Base-by-base conservation (phyloP, 1,140 invertebrate species). In the Drosophila lini region DNA sequence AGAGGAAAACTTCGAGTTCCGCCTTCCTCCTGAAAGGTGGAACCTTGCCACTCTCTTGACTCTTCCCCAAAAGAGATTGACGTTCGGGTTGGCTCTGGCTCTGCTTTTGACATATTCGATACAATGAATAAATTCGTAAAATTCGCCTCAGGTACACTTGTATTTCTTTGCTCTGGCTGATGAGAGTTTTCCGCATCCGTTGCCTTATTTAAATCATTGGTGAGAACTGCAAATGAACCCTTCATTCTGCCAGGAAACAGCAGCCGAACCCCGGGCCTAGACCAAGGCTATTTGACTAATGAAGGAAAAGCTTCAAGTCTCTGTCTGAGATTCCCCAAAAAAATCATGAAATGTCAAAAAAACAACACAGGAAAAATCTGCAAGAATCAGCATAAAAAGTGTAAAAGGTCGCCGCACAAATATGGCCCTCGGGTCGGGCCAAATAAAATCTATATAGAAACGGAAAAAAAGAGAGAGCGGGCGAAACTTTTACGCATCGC, bases 401-500 rank as follows among this genome's bases (percentile, higher is more conserved):
- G 65, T 70, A 83, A 73, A 71, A 82, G 75, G 65, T 70, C 61
- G 55, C 48, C 42, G 58, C 32, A 74, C 53, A 85, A 78, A 84
- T 60, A 59, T 59, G 56, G 69, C 64, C 64, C 65, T 70, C 44
- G 69, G 62, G 61, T 68, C 42, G 47, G 53, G 65, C 50, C 45
- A 57, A 78, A 65, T 28, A 60, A 77, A 83, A 64, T 83, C 76
- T 71, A 67, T 68, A 73, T 56, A 69, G n/a, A 9, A 6, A 7
- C 11, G 7, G 13, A 70, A 65, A 68, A 45, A 50, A 48, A 22
- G 28, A 42, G 52, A 58, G 47, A 25, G 36, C 32, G 13, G 65
- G 36, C 34, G 19, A 81, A 85, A 81, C 78, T 81, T 85, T 85
- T 81, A 85, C 78, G 69, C 81, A 81, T 81, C 78, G 65, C 36